phyloP scores from a whole-genome alignment of 2,797 vertebrate genomes.

The Cossypha polioptera region DNA sequence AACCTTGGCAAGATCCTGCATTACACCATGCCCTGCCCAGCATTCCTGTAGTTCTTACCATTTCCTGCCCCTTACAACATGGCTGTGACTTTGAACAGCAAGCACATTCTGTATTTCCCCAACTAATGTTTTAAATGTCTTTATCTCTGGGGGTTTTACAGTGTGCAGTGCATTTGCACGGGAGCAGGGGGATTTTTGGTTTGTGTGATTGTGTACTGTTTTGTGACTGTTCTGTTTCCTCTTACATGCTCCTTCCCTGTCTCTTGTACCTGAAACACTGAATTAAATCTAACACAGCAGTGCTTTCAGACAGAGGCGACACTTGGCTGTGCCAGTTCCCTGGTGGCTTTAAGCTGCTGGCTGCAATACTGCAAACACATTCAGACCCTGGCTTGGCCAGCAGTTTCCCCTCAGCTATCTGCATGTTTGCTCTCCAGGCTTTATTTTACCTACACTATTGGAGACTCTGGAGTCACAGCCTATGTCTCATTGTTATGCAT shows the following conservation, averaged over 20 bases:
- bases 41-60: slow-evolving; percentile 45
- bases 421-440: slow-evolving; percentile 18
- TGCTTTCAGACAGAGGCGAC: background rate
- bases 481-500: slow-evolving; percentile 67
- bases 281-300: background rate
- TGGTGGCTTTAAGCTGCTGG: background rate
- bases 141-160: background rate
- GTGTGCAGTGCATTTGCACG: background rate
- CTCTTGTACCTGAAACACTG: background rate
- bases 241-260: background rate
- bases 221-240: slow-evolving; percentile 11
- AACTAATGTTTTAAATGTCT: background rate
- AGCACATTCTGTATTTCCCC: background rate
- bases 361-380: slow-evolving; percentile 38
- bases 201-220: background rate
- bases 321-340: background rate
- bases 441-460: slow-evolving; percentile 51
- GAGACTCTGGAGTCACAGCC: slow-evolving; percentile 55
- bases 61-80: slow-evolving; percentile 17
- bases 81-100: background rate
- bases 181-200: background rate
- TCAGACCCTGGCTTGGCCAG: slow-evolving; percentile 23
- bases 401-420: background rate
- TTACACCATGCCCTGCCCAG: slow-evolving; percentile 17
- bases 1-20: background rate